Evolutionary conservation across 2,888 invertebrate genomes (phyloP).

Genomic region (Cotesia congregata): DNA sequence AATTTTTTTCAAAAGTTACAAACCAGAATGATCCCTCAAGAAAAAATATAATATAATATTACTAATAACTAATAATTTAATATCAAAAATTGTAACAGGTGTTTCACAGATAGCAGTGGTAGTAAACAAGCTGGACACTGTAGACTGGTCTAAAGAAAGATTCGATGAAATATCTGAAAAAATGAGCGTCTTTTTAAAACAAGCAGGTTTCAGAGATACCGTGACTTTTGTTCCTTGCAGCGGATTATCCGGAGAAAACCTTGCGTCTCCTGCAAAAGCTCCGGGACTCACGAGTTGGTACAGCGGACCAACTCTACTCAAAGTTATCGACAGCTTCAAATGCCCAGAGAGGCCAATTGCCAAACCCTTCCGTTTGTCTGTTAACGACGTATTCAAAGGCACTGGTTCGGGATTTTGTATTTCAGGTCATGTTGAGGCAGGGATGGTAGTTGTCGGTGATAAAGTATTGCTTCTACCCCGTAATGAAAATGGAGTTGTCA

Average conservation of each 20-base stretch:
- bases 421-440: constrained; percentile 93
- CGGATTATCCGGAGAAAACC: constrained; percentile 95
- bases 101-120: constrained; percentile 95
- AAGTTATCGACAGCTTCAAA: constrained; percentile 89
- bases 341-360: constrained; percentile 89
- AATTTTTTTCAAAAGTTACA: too few relatives aligned
- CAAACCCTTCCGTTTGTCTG: constrained; percentile 91
- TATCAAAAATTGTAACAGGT: constrained; percentile 75
- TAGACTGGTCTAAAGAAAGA: constrained; percentile 91
- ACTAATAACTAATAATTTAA: too few relatives aligned
- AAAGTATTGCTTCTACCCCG: constrained; percentile 89
- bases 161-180: constrained; percentile 91
- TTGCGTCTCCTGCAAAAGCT: constrained; percentile 79
- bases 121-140: constrained; percentile 97
- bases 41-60: too few relatives aligned
- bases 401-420: constrained; percentile 92
- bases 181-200: constrained; percentile 86
- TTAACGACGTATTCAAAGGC: constrained; percentile 96
- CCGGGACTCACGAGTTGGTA: constrained; percentile 77
- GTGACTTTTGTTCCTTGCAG: constrained; percentile 95
- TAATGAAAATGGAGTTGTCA: constrained; percentile 86
- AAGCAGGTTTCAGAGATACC: constrained; percentile 93
- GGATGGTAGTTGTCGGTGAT: constrained; percentile 87
- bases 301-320: constrained; percentile 85
- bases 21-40: too few relatives aligned